Evolutionary conservation across 2,888 invertebrate genomes (phyloP), one percentile per base, ranked within the genome.

Genomic region (Idaea biselata): DNA sequence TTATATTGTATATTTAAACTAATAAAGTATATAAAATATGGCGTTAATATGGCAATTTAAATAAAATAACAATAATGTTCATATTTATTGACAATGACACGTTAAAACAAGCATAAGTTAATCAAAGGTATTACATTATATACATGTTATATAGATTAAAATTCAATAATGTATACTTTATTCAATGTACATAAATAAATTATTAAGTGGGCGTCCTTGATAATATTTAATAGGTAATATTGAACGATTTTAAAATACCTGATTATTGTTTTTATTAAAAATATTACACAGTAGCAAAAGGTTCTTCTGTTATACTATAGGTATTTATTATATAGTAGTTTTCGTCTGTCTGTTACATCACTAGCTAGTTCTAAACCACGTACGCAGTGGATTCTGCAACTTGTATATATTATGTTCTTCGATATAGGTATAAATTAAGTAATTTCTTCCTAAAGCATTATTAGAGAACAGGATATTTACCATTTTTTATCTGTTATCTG

Each of bases 31-130:
- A 44, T 44, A 44, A 44, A 44, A 44, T 44, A 44, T 44, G 44
- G 44, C 44, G 44, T 44, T 44, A 44, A 44, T 44, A 44, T 44
- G 44, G 3, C 44, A 11, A 44, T 44, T 44, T 44, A 44, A 44
- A 44, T 44, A 44, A 44, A 14, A 44, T 44, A 0, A 44, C 14
- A 44, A 8, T 44, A 44, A 44, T 44, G 44, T 44, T 44, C 44
- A 44, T 14, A 44, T 44, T 44, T 44, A 44, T 44, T 44, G 44
- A n/a, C 8, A 14, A 17, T 54, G 33, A 44, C 16, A 18, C n/a
- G 31, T 60, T 17, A 25, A 60, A 33, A 44, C 57, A 57, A 18
- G 16, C 18, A 44, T 44, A 14, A 18, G 18, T 56, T 56, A 56
- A 17, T 56, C 32, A 60, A 56, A 56, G 33, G 32, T 32, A 25